Percentiles rank a stretch among this genome's conserved stretches.
These are phyloP conservation scores for Circaetus gallicus DNA, from an alignment of 2,113 vertebrate species.

Conservation along the genomic window DNA sequence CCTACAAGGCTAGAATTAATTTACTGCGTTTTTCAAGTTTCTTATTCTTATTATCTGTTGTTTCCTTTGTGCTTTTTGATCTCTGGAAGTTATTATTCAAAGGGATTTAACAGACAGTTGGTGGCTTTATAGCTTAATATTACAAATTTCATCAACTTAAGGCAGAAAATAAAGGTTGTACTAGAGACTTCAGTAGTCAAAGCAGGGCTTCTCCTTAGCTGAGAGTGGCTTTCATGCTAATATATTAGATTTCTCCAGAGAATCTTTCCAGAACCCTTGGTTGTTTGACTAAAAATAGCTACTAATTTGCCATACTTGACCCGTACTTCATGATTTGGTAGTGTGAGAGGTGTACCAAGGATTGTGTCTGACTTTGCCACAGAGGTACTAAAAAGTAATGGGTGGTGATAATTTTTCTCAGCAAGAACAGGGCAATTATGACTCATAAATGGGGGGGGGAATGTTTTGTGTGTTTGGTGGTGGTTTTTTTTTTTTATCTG, in stretches of 20 bases:
- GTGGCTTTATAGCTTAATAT: not conserved
- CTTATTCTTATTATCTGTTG: not conserved
- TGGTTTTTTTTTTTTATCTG: not conserved
- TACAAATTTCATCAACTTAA: not conserved
- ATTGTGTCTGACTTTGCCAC: not conserved
- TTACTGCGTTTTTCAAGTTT: not conserved
- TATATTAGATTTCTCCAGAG: not conserved
- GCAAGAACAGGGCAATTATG: not conserved
- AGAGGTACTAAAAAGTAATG: not conserved
- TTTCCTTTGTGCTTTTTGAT: not conserved
- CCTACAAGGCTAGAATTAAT: not conserved
- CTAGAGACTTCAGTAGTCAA: not conserved
- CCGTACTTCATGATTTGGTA: not conserved
- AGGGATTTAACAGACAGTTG: not conserved
- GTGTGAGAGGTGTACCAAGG: not conserved
- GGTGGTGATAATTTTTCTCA: not conserved
- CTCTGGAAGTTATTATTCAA: not conserved
- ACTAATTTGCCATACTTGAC: not conserved
- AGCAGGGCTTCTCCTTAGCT: not conserved
- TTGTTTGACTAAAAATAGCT: not conserved
- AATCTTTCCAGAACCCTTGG: not conserved
- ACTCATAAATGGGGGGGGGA: not conserved
- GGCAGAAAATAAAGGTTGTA: not conserved
- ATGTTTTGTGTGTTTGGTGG: no score
- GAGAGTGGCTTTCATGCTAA: not conserved